phyloP scores from a whole-genome alignment of 2,113 vertebrate genomes.

The Entelurus aequoreus region DNA sequence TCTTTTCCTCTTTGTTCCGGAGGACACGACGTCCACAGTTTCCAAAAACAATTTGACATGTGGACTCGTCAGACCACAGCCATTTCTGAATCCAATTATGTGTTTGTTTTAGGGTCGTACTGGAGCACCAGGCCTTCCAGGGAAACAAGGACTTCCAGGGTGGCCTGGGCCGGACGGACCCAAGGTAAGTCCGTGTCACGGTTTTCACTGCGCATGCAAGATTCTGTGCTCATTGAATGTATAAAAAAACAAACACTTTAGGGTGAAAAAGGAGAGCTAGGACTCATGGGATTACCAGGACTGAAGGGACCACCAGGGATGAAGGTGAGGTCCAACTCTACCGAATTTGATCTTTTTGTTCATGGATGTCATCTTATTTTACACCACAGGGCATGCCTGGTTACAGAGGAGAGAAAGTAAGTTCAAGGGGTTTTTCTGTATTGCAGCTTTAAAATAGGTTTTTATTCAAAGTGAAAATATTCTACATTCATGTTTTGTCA shows the following conservation, averaged over 20 bases:
- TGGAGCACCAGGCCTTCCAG: slow-evolving; percentile 84
- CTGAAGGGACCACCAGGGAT: slow-evolving; percentile 86
- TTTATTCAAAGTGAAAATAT: not conserved
- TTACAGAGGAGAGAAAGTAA: slow-evolving; percentile 61
- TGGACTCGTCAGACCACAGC: not conserved
- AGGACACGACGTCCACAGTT: no score
- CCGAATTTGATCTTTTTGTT: not conserved
- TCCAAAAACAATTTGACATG: no score
- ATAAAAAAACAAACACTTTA: not conserved
- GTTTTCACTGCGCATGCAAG: not conserved
- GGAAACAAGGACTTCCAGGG: slow-evolving; percentile 81
- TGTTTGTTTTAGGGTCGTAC: slow-evolving; percentile 77
- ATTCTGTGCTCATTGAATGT: not conserved
- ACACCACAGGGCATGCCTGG: slow-evolving; percentile 57
- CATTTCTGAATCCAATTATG: not conserved
- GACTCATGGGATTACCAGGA: slow-evolving; percentile 86
- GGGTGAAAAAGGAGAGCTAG: slow-evolving; percentile 93
- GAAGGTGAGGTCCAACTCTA: slow-evolving; percentile 70
- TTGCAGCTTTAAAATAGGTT: not conserved
- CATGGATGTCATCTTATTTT: not conserved
- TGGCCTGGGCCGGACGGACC: slow-evolving; percentile 80
- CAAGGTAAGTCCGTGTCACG: slow-evolving; percentile 63
- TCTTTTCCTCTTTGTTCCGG: no score
- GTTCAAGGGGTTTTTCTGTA: not conserved
- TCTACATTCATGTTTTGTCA: not conserved